Evolutionary conservation across 2,888 invertebrate genomes (phyloP).

Genomic region (Tolmerus cingulatus): DNA sequence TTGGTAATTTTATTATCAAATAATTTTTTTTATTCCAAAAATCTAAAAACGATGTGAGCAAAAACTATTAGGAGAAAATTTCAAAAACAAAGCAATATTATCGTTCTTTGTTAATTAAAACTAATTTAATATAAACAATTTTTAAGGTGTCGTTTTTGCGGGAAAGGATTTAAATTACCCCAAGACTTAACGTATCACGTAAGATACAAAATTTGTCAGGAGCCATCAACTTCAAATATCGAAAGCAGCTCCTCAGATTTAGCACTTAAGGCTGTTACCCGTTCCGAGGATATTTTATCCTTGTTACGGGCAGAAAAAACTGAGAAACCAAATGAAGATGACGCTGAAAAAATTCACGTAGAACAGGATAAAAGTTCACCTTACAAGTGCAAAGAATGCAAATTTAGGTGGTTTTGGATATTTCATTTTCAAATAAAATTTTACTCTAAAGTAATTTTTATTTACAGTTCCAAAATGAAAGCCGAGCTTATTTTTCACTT

Average conservation of each 20-base stretch:
- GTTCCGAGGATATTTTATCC: background rate
- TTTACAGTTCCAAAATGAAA: slow-evolving; percentile 67
- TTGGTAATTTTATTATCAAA: too few relatives aligned
- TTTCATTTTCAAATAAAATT: background rate
- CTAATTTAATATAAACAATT: slow-evolving; percentile 46
- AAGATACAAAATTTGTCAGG: slow-evolving; percentile 68
- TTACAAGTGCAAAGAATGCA: background rate
- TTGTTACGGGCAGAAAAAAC: background rate
- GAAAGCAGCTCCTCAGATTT: background rate
- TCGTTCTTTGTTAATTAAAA: background rate
- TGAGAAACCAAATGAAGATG: slow-evolving; percentile 53
- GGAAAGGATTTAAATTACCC: slow-evolving; percentile 71
- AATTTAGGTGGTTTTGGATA: background rate
- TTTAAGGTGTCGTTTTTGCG: slow-evolving; percentile 75
- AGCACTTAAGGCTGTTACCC: background rate
- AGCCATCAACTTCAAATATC: slow-evolving; percentile 52
- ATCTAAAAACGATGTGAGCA: too few relatives aligned
- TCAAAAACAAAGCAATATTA: too few relatives aligned
- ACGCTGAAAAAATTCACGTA: background rate
- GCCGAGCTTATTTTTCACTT: slow-evolving; percentile 79
- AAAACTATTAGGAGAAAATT: too few relatives aligned
- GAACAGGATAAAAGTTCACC: slow-evolving; percentile 53
- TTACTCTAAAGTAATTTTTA: background rate
- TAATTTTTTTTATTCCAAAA: too few relatives aligned
- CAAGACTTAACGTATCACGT: slow-evolving; percentile 80